Evolutionary conservation across 2,888 invertebrate species (phyloP), one percentile per base, ranked within the genome.

Genomic region (Ectemnius cavifrons): DNA sequence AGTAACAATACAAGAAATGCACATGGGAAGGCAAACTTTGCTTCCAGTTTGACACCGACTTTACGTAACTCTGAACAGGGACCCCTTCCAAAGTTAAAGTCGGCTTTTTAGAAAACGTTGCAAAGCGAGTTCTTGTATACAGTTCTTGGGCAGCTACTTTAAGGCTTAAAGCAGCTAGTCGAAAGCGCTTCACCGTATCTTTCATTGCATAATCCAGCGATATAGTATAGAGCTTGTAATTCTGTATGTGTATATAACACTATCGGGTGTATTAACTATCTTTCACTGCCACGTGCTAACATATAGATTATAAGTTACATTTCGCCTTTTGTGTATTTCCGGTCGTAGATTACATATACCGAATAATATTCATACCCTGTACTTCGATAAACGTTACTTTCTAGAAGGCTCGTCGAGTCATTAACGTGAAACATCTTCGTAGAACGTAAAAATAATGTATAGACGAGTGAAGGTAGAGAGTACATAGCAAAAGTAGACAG

Each of bases 401-500:
- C 77, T 76, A 67, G 67, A 60, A 73, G 67, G 71, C 62, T 72
- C 16, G 68, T 77, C 70, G 66, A 75, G 45, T 67, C 71, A 66
- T 47, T 52, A 47, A 61, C 69, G 77, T 75, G 46, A 68, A 61
- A 71, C 56, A 58, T 57, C 73, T 69, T 18, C 61, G 64, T 73
- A 63, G 65, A 75, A 73, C 63, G 61, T 64, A 75, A 81, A 58
- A 74, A 63, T 79, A 67, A 70, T 67, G 59, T 71, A 37, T 67
- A 81, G 75, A 71, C 60, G 62, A 63, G 77, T 78, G 56, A 66
- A 83, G 71, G 71, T 76, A 47, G 45, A 67, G 67, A 80, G 62
- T 88, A 86, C 87, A 87, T 85, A 82, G 88, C 87, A 88, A 88
- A 88, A 88, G 88, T 88, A 88, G 88, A 76, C 87, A 86, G 86